These are phyloP conservation scores for Phrynocephalus versicolor DNA, from an alignment of 2,113 vertebrate genomes.

Conservation along the genomic window DNA sequence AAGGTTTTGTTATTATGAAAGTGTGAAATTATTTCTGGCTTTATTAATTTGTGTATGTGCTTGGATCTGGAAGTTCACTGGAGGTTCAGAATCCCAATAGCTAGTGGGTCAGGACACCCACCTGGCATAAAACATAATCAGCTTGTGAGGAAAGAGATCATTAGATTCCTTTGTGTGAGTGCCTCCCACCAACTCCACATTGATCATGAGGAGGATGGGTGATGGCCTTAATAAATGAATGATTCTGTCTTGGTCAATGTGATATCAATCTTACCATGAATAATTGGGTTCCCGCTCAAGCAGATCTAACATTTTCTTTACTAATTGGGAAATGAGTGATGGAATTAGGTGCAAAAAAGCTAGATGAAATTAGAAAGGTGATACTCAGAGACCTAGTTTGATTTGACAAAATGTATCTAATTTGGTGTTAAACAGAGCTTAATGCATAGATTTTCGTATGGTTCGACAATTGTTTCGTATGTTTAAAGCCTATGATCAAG, in stretches of 20 bases:
- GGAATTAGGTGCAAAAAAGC: not conserved
- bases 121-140: not conserved
- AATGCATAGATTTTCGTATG: not conserved
- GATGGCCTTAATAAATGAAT: not conserved
- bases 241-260: not conserved
- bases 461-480: constrained; percentile 12
- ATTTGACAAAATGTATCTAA: not conserved
- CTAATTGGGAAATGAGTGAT: not conserved
- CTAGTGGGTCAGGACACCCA: not conserved
- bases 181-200: not conserved
- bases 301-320: not conserved
- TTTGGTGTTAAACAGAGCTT: constrained; percentile 8
- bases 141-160: not conserved
- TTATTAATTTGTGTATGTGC: not conserved
- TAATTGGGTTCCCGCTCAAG: not conserved
- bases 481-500: not conserved
- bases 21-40: not conserved
- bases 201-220: not conserved
- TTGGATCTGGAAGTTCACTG: not conserved
- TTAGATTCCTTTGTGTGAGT: not conserved
- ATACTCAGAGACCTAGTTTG: not conserved
- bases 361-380: not conserved
- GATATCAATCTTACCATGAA: not conserved
- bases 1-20: not conserved
- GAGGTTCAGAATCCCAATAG: not conserved